phyloP scores from a whole-genome alignment of 2,797 vertebrate species.

The Coilia nasus region DNA sequence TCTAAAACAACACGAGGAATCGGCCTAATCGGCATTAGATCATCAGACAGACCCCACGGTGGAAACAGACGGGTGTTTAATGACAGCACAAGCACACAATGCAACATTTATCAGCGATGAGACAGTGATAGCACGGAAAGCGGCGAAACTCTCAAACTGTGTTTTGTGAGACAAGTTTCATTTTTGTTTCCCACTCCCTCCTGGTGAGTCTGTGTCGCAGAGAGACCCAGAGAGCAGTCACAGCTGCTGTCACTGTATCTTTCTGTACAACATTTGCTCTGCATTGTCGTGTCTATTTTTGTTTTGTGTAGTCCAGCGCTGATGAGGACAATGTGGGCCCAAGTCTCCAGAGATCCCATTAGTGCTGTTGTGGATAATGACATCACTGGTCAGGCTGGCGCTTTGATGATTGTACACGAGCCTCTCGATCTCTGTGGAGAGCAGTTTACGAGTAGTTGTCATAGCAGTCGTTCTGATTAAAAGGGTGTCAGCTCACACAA shows the following conservation, averaged over 20 bases:
- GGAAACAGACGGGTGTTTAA: background rate
- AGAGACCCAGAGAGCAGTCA: background rate
- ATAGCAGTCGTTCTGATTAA: conserved; percentile 40
- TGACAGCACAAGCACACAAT: background rate
- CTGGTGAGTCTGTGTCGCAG: background rate
- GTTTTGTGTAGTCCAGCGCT: conserved; percentile 42
- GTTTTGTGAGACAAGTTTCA: background rate
- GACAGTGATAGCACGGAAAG: background rate
- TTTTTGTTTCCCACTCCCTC: background rate
- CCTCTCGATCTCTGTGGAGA: conserved; percentile 43
- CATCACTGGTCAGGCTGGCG: conserved; percentile 58
- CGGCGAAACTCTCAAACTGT: background rate
- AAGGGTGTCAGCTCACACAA: conserved; percentile 28
- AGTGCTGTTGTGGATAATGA: conserved; percentile 69
- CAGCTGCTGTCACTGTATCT: conserved; percentile 47
- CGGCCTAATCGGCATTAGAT: background rate
- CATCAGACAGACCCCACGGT: background rate
- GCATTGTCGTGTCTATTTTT: conserved; percentile 69
- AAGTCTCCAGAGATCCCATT: conserved; percentile 61
- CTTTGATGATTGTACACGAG: conserved; percentile 57
- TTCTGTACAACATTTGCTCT: conserved; percentile 54
- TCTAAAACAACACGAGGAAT: background rate
- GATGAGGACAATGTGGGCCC: conserved; percentile 49
- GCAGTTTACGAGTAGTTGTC: conserved; percentile 54
- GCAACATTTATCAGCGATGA: background rate